Base-by-base conservation (phyloP, 2,888 invertebrate species). In the Tethea ocularis region DNA sequence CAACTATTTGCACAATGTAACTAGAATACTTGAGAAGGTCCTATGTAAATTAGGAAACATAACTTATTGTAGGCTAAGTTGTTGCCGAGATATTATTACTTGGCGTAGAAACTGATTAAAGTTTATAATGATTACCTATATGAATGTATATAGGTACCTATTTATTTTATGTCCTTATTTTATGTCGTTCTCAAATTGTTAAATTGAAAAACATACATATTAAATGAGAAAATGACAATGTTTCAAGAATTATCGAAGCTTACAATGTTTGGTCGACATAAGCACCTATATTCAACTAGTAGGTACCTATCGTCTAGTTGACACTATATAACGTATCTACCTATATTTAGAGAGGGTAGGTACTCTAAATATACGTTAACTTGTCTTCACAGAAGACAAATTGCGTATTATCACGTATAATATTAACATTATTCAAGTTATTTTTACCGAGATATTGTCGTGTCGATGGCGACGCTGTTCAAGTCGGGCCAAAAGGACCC, bases 371-470 rank as follows among this genome's bases (percentile, higher is more conserved):
- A 46, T 20, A 46, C 20, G 46, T n/a, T 7, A 20, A 1, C 20
- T 46, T 46, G 46, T 20, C 20, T 1, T 7, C n/a, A 10, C 0
- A 20, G 58, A 57, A 57, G 66, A 67, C 68, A 66, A 68, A 67
- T 68, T 67, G 67, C 60, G 64, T 64, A 66, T 68, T 67, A 67
- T 64, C 62, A 56, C 61, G 68, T 65, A 70, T 70, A 65, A 67
- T 68, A 67, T 64, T 60, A 33, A 70, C 65, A 64, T 67, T 66
- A 67, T 55, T 54, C 59, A 59, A 54, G 51, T 26, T 55, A 61
- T 61, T 61, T 58, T 57, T 61, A 61, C 60, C 41, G 52, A 46
- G 62, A 67, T 65, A 70, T 65, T 68, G 70, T 70, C 57, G 61
- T 61, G 62, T 58, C 57, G 60, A 58, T 61, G 60, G 52, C 57